Conservation (phyloP, 2,113 vertebrate species). For the Tychaedon coryphoeus region DNA sequence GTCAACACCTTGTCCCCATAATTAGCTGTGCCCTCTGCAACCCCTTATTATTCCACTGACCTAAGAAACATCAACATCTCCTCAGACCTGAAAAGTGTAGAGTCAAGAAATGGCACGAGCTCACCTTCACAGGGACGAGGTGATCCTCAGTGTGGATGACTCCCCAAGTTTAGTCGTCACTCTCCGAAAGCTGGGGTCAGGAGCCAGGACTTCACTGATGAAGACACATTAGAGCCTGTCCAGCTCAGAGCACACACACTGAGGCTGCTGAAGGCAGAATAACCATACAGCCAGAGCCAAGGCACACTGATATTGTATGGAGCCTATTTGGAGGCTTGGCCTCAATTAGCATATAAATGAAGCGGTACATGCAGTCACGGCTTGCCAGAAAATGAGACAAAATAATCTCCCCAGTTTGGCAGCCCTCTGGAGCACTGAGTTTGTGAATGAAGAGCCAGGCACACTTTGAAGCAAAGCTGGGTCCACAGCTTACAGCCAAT, state of each 20-base stretch:
- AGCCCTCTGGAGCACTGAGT: background rate
- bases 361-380: background rate
- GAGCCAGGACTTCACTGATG: background rate
- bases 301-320: background rate
- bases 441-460: conserved; percentile 39
- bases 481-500: background rate
- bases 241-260: background rate
- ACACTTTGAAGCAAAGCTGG: background rate
- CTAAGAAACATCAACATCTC: background rate
- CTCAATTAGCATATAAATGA: conserved; percentile 60
- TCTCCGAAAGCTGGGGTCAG: background rate
- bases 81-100: background rate
- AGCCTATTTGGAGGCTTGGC: conserved; percentile 37
- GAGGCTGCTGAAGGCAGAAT: conserved; percentile 5
- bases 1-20: rapidly evolving
- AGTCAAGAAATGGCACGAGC: background rate
- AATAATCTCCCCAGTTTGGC: conserved; percentile 36
- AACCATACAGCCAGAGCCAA: background rate
- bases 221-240: background rate
- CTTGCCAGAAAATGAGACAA: conserved; percentile 2
- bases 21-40: background rate
- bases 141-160: background rate
- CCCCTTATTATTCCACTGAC: background rate
- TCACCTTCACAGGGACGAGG: background rate
- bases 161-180: rapidly evolving